Percentiles rank a stretch among this genome's conserved stretches.
These are phyloP conservation scores for Notolabrus celidotus DNA, from an alignment of 2,797 vertebrate genomes.

Conservation along the genomic window DNA sequence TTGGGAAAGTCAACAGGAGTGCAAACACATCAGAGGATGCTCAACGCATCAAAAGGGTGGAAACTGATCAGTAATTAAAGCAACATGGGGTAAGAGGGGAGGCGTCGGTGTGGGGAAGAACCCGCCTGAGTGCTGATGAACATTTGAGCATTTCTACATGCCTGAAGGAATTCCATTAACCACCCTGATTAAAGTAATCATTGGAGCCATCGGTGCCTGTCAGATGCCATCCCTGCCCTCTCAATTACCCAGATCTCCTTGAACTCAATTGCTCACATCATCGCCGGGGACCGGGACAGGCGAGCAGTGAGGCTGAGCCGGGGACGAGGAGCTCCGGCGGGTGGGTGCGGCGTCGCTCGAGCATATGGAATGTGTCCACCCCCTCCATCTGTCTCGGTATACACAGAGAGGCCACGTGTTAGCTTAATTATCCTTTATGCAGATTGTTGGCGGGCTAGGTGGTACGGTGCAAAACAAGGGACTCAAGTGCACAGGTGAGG, in stretches of 20 bases:
- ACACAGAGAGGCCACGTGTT: slow-evolving; percentile 21
- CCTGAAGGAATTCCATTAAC: slow-evolving; percentile 87
- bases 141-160: slow-evolving; percentile 83
- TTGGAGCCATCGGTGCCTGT: slow-evolving; percentile 88
- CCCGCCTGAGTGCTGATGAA: slow-evolving; percentile 79
- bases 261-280: slow-evolving; percentile 84
- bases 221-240: slow-evolving; percentile 88
- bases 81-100: slow-evolving; percentile 45
- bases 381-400: slow-evolving; percentile 30
- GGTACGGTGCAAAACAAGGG: background rate
- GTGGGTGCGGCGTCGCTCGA: slow-evolving; percentile 17
- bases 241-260: slow-evolving; percentile 88
- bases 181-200: slow-evolving; percentile 89
- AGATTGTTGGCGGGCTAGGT: slow-evolving; percentile 3
- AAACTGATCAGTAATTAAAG: slow-evolving; percentile 69
- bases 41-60: slow-evolving; percentile 20
- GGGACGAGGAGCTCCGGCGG: slow-evolving; percentile 21
- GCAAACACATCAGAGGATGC: slow-evolving; percentile 29
- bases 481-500: background rate
- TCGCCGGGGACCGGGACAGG: slow-evolving; percentile 55
- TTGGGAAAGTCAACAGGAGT: too few species aligned
- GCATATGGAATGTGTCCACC: slow-evolving; percentile 70
- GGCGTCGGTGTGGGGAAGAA: slow-evolving; percentile 44
- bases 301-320: slow-evolving; percentile 26
- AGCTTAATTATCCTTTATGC: slow-evolving; percentile 49